These are phyloP conservation scores for Cyclina sinensis DNA, from an alignment of 1,140 invertebrate genomes.

Conservation along the genomic window DNA sequence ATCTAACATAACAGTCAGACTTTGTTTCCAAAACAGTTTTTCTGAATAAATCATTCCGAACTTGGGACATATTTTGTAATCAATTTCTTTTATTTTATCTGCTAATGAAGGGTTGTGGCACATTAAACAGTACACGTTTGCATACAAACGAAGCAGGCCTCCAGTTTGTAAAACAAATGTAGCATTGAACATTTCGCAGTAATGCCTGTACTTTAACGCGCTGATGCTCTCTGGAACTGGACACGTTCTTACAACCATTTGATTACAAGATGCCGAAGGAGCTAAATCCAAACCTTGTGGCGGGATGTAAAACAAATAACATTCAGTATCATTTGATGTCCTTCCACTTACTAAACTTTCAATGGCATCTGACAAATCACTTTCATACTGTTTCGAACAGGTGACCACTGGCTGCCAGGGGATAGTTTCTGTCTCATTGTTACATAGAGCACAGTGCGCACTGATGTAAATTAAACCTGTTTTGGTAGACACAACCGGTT, in stretches of 20 bases:
- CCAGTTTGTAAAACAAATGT: neutral
- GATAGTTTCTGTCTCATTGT: neutral
- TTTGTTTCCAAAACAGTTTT: too few species aligned
- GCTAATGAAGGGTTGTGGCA: too few species aligned
- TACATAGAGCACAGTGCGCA: neutral
- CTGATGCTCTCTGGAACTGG: neutral
- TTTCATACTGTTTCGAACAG: neutral
- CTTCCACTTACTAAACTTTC: neutral
- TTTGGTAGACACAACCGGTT: neutral
- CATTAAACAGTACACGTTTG: neutral
- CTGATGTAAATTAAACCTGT: neutral
- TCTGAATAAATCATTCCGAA: too few species aligned
- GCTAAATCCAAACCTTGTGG: neutral
- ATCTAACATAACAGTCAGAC: too few species aligned
- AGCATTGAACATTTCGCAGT: constrained; percentile 19
- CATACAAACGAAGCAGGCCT: neutral
- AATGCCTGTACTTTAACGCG: neutral
- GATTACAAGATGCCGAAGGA: neutral
- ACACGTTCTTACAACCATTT: neutral
- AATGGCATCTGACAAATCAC: neutral
- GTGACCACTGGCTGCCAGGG: neutral
- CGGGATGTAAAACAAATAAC: neutral
- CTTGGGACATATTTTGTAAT: too few species aligned
- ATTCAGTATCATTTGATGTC: neutral
- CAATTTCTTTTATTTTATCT: too few species aligned